These are phyloP conservation scores for Hemaris fuciformis DNA, from an alignment of 2,888 invertebrate genomes.

Conservation along the genomic window DNA sequence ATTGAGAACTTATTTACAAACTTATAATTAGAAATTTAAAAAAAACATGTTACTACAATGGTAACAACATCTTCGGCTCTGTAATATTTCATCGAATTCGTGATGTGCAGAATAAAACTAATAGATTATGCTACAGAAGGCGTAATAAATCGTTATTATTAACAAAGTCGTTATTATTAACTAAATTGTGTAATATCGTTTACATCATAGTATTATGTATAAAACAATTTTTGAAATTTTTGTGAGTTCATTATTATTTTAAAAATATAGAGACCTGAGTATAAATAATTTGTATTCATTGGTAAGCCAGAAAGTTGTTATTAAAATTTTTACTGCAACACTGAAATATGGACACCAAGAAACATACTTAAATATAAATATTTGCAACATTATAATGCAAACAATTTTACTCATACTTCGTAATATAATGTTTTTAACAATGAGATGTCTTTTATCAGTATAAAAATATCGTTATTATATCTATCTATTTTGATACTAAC, in stretches of 20 bases:
- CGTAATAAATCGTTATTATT: conserved; percentile 33
- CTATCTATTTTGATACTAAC: conserved; percentile 29
- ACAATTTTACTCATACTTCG: conserved; percentile 15
- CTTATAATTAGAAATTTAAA: conserved; percentile 2
- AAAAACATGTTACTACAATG: conserved; percentile 30
- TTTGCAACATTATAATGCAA: not conserved
- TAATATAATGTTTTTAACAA: conserved; percentile 18
- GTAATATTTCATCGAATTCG: conserved; percentile 45
- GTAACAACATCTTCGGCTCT: conserved; percentile 63
- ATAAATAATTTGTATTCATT: no score
- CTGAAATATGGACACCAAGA: not conserved
- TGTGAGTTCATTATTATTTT: no score
- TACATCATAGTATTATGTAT: not conserved
- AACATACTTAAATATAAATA: not conserved
- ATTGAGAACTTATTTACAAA: conserved; percentile 6
- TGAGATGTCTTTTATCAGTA: conserved; percentile 68
- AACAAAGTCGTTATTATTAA: conserved; percentile 33
- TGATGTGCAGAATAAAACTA: conserved; percentile 61
- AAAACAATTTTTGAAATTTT: no score
- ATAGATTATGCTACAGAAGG: conserved; percentile 53
- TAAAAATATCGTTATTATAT: conserved; percentile 69
- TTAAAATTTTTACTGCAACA: not conserved
- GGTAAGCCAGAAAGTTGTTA: no score
- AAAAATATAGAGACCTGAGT: no score
- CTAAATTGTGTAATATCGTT: not conserved